A percentile compares a stretch with the other conserved stretches of the same genome.
Conservation (phyloP, 2,113 vertebrate genomes). For the Isurus oxyrinchus region DNA sequence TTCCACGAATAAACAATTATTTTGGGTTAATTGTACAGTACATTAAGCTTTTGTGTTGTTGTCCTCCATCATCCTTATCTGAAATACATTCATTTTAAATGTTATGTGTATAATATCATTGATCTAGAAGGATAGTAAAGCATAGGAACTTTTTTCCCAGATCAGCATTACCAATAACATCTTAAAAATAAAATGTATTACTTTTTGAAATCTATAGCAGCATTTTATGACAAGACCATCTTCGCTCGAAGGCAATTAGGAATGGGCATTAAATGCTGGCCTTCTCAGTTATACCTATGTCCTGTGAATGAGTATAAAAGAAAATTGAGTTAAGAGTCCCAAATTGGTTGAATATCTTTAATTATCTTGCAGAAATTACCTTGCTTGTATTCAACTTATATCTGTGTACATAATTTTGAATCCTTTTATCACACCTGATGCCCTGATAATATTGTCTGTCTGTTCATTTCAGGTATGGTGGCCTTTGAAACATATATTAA, state of each 20-base stretch:
- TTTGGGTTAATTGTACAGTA: background rate
- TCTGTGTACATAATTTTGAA: conserved; percentile 23
- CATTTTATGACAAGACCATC: background rate
- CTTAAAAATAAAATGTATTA: background rate
- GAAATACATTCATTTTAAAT: background rate
- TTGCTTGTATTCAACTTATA: background rate
- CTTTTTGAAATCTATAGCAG: background rate
- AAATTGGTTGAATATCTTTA: background rate
- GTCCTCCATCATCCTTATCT: background rate
- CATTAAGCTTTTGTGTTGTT: background rate
- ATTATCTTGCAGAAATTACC: background rate
- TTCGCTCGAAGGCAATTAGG: background rate
- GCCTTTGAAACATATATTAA: conserved; percentile 14
- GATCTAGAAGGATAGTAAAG: background rate
- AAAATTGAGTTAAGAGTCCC: background rate
- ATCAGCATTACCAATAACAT: background rate
- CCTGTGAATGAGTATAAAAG: background rate
- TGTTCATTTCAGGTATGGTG: background rate
- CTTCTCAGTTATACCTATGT: background rate
- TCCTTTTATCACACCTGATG: background rate
- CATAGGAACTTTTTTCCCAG: background rate
- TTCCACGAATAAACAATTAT: background rate
- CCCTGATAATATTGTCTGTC: background rate
- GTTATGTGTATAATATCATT: background rate
- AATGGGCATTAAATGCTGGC: background rate